Conservation (phyloP, 2,797 vertebrate genomes). For the Apogon hyalosoma region DNA sequence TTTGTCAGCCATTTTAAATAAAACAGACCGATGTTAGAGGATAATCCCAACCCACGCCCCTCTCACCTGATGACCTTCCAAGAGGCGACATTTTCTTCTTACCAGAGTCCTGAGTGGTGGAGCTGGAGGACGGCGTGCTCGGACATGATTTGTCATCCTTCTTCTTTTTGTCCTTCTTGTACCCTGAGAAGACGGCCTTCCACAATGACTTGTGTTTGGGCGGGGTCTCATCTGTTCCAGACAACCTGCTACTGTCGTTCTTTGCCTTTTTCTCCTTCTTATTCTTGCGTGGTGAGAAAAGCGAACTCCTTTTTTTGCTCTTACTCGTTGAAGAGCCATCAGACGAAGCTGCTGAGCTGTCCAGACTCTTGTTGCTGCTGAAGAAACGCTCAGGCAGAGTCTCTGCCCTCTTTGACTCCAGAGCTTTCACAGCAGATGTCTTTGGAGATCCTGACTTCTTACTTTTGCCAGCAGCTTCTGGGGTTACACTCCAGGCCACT, state of each 20-base stretch:
- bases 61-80: conserved; percentile 87
- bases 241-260: conserved; percentile 83
- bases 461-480: conserved; percentile 67
- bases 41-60: too few species aligned
- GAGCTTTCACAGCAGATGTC: conserved; percentile 78
- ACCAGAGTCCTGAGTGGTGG: conserved; percentile 90
- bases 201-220: conserved; percentile 94
- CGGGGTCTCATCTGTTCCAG: conserved; percentile 86
- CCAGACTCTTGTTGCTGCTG: conserved; percentile 86
- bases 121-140: conserved; percentile 93
- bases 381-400: conserved; percentile 85
- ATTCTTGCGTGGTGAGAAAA: conserved; percentile 96
- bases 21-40: too few species aligned
- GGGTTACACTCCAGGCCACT: conserved; percentile 73
- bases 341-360: conserved; percentile 92
- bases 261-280: conserved; percentile 97
- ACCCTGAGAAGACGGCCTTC: conserved; percentile 97
- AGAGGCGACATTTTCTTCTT: conserved; percentile 84
- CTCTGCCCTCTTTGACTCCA: conserved; percentile 84
- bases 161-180: conserved; percentile 98
- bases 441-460: conserved; percentile 82
- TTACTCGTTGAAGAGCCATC: conserved; percentile 90
- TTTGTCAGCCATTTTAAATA: too few species aligned
- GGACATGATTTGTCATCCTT: conserved; percentile 92
- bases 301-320: conserved; percentile 93